Base-by-base conservation (phyloP, 2,888 invertebrate species). In the Eurytoma adleriae region DNA sequence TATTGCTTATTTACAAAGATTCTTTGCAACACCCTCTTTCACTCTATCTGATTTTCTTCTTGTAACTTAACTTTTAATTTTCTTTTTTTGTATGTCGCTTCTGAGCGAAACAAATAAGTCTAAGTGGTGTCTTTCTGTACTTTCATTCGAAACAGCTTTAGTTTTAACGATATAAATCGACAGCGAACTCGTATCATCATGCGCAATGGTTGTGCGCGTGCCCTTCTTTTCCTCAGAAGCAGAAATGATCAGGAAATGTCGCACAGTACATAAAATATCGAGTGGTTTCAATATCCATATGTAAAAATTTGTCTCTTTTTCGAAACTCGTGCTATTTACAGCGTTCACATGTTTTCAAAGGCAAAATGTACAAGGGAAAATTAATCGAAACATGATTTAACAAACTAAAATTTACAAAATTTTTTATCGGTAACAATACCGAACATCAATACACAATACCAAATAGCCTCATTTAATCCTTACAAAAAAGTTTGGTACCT, bases 1-100 rank as follows among this genome's bases (percentile, higher is more conserved):
- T 78, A 81, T 78, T 81, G 78, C 74, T 81, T 81, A 81, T 81
- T 74, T 81, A 81, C 81, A 81, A 81, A 78, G 72, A 50, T 77
- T 73, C 57, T 69, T 27, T 74, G 81, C 81, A 81, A 81, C 78
- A 14, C 69, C 74, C 50, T 73, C 61, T 78, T 50, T 79, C 54
- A 20, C 30, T 66, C 71, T 66, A 48, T 73, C 20, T 50, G 18
- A 20, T 27, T 52, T 59, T 40, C 59, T 62, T 62, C 62, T 69
- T 48, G 48, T 10, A 40, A 20, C 52, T 77, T 77, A 77, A 71
- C 30, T 71, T 40, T 75, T 75, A 79, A 62, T 57, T 64, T 70
- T 68, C 30, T 71, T 59, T 18, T 71, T n/a, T 73, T 59, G 7
- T 30, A 40, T 40, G 10, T 30, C 70, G 57, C 50, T 14, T 75